A percentile compares a stretch with the other conserved stretches of the same genome.
Evolutionary conservation across 2,113 vertebrate species (phyloP).

Genomic region (Callithrix jacchus): DNA sequence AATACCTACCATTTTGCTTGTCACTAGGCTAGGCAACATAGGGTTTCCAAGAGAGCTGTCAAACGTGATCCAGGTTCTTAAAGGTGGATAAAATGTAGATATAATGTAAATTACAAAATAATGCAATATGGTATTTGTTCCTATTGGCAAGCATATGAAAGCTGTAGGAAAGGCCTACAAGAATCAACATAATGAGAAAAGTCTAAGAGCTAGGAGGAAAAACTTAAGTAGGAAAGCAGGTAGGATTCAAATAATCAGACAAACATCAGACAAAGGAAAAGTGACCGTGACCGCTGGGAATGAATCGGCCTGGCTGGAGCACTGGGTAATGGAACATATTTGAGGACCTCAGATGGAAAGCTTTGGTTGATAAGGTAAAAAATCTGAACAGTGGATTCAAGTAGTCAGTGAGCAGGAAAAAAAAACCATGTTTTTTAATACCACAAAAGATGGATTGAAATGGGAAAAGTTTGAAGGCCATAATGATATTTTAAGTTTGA

Average conservation of each 20-base stretch:
- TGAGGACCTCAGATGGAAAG: neutral
- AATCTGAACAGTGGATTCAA: neutral
- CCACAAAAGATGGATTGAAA: neutral
- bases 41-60: neutral
- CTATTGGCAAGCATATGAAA: neutral
- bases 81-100: neutral
- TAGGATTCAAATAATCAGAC: neutral
- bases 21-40: neutral
- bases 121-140: neutral
- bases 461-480: neutral
- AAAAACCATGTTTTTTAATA: neutral
- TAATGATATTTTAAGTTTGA: constrained; percentile 26
- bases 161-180: neutral
- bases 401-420: neutral
- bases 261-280: neutral
- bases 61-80: neutral
- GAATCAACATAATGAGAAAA: neutral
- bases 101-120: constrained; percentile 35
- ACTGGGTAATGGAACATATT: neutral
- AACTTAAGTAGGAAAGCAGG: neutral
- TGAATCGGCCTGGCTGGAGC: neutral
- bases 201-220: neutral
- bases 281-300: neutral
- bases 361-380: neutral
- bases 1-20: neutral